Conservation (phyloP, 1,140 invertebrate species). For the Battus philenor region DNA sequence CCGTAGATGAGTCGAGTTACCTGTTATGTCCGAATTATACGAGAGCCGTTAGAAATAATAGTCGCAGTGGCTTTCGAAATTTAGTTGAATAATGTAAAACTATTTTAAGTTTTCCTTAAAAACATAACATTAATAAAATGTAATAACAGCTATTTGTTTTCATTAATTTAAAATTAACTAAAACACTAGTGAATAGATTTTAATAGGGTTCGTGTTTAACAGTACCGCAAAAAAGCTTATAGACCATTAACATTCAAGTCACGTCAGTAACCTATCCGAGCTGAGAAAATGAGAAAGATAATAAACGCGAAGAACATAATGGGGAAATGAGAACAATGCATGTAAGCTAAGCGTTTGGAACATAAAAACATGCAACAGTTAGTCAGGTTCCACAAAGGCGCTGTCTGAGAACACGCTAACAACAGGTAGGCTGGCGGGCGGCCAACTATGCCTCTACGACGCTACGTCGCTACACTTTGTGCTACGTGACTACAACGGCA, state of each 20-base stretch:
- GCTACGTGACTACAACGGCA: conserved; percentile 21
- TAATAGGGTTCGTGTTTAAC: too few relatives aligned
- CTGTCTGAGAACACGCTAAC: conserved; percentile 19
- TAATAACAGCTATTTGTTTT: too few relatives aligned
- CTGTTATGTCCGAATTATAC: conserved; percentile 13
- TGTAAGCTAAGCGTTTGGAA: conserved; percentile 13
- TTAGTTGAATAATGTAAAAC: conserved; percentile 14
- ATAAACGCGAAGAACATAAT: conserved; percentile 9
- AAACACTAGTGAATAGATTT: too few relatives aligned
- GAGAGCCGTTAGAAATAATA: conserved; percentile 2
- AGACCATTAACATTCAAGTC: background rate
- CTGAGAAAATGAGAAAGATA: conserved; percentile 9
- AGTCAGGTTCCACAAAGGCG: conserved; percentile 21
- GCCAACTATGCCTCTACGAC: conserved; percentile 16
- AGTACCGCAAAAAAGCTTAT: too few relatives aligned
- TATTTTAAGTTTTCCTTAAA: too few relatives aligned
- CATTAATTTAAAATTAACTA: too few relatives aligned
- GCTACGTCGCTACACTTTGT: conserved; percentile 15
- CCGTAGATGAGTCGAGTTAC: conserved; percentile 7
- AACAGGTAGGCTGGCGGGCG: conserved; percentile 24
- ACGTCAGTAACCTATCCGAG: background rate
- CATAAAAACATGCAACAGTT: conserved; percentile 25
- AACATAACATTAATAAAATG: too few relatives aligned
- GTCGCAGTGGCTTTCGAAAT: background rate
- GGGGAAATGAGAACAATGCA: conserved; percentile 20